phyloP scores from a whole-genome alignment of 2,113 vertebrate genomes.

The Peromyscus polionotus region DNA sequence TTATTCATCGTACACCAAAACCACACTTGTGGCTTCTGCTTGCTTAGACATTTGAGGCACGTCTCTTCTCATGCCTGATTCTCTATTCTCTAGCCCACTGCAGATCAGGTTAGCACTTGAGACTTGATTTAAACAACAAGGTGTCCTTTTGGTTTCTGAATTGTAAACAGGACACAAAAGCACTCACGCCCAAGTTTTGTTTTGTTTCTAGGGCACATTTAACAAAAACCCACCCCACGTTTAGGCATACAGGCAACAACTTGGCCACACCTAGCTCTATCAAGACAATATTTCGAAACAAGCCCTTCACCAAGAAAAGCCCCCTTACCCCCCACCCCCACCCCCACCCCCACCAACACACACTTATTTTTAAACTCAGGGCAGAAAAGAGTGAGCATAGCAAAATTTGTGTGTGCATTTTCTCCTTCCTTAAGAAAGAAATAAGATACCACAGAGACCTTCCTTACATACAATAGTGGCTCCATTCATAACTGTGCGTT shows the following conservation, averaged over 20 bases:
- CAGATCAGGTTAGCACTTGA: conserved; percentile 28
- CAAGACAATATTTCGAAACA: conserved; percentile 79
- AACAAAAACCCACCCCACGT: conserved; percentile 44
- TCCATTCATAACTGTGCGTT: conserved; percentile 73
- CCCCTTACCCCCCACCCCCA: background rate
- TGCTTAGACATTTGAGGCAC: conserved; percentile 12
- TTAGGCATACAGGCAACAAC: conserved; percentile 54
- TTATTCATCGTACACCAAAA: background rate
- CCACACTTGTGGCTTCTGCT: background rate
- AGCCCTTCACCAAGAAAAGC: conserved; percentile 66
- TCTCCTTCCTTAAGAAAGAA: conserved; percentile 66
- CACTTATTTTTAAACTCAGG: conserved; percentile 76
- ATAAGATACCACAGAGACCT: conserved; percentile 69
- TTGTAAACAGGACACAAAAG: conserved; percentile 66
- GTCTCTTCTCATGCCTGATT: conserved; percentile 35
- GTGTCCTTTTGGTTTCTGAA: conserved; percentile 59
- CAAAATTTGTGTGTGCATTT: conserved; percentile 58
- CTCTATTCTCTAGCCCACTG: conserved; percentile 43
- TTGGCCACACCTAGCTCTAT: conserved; percentile 55
- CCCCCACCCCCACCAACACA: rapidly evolving
- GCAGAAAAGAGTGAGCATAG: conserved; percentile 66
- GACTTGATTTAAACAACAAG: conserved; percentile 45
- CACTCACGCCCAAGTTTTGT: conserved; percentile 65
- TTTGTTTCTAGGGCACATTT: conserved; percentile 60
- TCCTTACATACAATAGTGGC: conserved; percentile 71